These are phyloP conservation scores for Plodia interpunctella DNA, from an alignment of 1,140 invertebrate species.

Conservation along the genomic window DNA sequence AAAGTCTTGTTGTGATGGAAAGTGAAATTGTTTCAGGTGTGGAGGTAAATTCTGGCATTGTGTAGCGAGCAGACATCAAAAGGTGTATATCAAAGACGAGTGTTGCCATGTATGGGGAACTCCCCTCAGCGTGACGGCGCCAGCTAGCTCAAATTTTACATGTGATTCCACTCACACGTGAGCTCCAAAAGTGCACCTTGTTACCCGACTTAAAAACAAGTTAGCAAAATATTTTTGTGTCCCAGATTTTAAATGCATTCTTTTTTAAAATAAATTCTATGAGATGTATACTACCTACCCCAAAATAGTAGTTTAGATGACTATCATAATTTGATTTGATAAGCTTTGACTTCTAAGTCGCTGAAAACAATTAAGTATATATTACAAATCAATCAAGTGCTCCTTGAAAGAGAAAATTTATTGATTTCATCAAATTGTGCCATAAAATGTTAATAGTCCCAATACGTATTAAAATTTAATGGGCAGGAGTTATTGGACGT, in stretches of 20 bases:
- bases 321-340: too few relatives aligned
- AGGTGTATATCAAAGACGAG: constrained; percentile 68
- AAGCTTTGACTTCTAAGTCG: too few relatives aligned
- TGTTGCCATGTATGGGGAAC: constrained; percentile 58
- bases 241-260: too few relatives aligned
- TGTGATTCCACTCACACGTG: constrained; percentile 17
- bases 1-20: constrained; percentile 49
- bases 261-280: too few relatives aligned
- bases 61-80: constrained; percentile 65
- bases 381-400: too few relatives aligned
- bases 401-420: background rate
- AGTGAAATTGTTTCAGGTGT: constrained; percentile 54
- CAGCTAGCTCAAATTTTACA: constrained; percentile 63
- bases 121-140: constrained; percentile 48
- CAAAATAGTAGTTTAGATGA: too few relatives aligned
- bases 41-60: constrained; percentile 60
- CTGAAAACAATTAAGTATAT: too few relatives aligned
- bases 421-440: background rate
- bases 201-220: background rate
- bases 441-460: background rate
- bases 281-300: too few relatives aligned
- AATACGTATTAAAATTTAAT: constrained; percentile 21
- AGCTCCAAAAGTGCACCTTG: background rate
- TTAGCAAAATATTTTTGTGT: too few relatives aligned
- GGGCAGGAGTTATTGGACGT: constrained; percentile 33